Conservation (phyloP, 2,888 invertebrate species). For the Drosophila recens region DNA sequence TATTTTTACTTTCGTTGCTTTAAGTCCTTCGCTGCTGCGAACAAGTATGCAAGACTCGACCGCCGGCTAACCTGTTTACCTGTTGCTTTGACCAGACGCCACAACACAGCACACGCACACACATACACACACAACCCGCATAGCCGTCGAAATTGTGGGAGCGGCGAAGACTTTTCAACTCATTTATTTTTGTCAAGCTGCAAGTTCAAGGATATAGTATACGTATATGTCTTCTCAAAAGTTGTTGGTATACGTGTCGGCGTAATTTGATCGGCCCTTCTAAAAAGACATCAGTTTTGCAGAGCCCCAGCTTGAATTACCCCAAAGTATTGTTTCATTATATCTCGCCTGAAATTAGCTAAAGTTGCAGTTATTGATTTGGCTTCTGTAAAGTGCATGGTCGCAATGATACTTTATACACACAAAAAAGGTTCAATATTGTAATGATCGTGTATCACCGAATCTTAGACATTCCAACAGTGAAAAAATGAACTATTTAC, state of each 20-base stretch:
- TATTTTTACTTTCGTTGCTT: constrained; percentile 23
- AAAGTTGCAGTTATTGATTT: constrained; percentile 72
- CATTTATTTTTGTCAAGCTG: constrained; percentile 61
- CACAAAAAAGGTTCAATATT: not conserved
- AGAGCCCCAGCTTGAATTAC: constrained; percentile 63
- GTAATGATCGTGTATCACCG: not conserved
- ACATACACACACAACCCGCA: constrained; percentile 69
- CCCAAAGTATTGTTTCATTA: constrained; percentile 48
- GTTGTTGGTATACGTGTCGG: constrained; percentile 61
- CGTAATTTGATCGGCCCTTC: constrained; percentile 79
- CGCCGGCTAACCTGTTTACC: constrained; percentile 70
- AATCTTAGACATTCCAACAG: not conserved
- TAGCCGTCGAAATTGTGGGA: constrained; percentile 49
- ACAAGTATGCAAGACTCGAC: constrained; percentile 46
- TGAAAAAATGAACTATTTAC: not conserved
- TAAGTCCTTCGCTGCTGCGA: constrained; percentile 29
- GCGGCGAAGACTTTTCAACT: constrained; percentile 52
- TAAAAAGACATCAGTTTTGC: constrained; percentile 64
- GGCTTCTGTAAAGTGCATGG: constrained; percentile 68
- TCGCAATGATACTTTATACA: constrained; percentile 1
- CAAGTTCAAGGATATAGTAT: constrained; percentile 80
- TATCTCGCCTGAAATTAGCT: constrained; percentile 40
- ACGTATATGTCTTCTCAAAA: constrained; percentile 29
- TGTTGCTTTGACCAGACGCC: constrained; percentile 48
- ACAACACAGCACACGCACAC: not conserved